Percentiles rank a stretch among this genome's conserved stretches.
These are phyloP conservation scores for Rhinichthys klamathensis DNA, from an alignment of 2,113 vertebrate genomes.

Conservation along the genomic window DNA sequence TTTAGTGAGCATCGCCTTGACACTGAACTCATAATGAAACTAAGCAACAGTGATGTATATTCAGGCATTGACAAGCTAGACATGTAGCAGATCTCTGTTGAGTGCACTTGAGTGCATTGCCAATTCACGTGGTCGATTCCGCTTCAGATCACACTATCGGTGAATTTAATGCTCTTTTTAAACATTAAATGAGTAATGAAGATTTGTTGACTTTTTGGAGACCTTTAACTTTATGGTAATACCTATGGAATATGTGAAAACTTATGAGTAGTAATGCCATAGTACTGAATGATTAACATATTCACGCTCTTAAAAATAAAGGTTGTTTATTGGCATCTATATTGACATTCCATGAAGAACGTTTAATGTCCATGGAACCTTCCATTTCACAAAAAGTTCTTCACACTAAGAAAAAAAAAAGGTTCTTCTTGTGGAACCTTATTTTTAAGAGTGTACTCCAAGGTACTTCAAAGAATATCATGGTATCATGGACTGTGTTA, in stretches of 20 bases:
- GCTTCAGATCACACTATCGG: not conserved
- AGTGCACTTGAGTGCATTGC: not conserved
- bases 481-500: too few species aligned
- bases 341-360: too few species aligned
- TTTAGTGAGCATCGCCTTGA: conserved; percentile 1
- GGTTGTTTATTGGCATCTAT: too few species aligned
- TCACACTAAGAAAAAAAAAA: too few species aligned
- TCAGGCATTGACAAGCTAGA: not conserved
- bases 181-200: not conserved
- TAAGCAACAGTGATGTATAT: not conserved
- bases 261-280: not conserved
- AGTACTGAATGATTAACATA: not conserved
- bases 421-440: too few species aligned
- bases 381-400: too few species aligned
- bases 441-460: not conserved
- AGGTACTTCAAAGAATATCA: not conserved
- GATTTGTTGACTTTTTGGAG: not conserved
- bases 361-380: too few species aligned
- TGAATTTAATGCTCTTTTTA: not conserved
- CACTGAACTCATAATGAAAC: not conserved
- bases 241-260: not conserved
- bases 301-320: too few species aligned
- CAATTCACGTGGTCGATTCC: not conserved
- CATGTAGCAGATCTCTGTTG: not conserved
- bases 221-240: not conserved